Base-by-base conservation (phyloP, 2,113 vertebrate genomes). In the Chlorocebus sabaeus region DNA sequence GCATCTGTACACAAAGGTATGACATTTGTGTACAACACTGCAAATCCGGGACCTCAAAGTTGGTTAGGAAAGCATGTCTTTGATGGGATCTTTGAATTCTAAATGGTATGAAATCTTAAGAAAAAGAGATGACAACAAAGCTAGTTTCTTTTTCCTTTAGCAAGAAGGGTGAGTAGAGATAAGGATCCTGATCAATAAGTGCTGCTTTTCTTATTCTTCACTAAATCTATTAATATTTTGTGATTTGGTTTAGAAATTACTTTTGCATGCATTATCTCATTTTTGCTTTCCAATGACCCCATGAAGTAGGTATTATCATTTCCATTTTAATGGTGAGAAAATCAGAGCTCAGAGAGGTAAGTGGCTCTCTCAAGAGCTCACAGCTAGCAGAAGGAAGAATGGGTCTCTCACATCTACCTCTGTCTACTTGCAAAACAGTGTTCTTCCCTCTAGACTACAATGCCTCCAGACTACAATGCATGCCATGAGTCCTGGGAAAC, bases 401-500 rank as follows among this genome's bases (percentile, higher is more conserved):
- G 30, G 75, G 64, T 61, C 38, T 70, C 68, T 95, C 55, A 55
- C 18, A 43, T 27, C n/a, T 48, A 87, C 78, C 81, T 68, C 88
- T 48, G 73, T 20, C 64, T 78, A 57, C 80, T 79, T 88, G 50
- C 67, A 84, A 14, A 82, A 23, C n/a, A 2, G 1, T 25, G 55
- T 83, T 23, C 80, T 79, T 73, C 90, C 81, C 25, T 75, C 20
- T 8, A 86, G 73, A 83, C 35, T 12, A 27, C 67, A 55, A 45
- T 3, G 20, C 35, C 68, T 52, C 90, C 30, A 50, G 48, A 50
- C 48, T 50, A 50, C 13, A 50, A 0, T 50, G 57, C 57, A 0
- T n/a, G 79, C 57, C 84, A 20, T 13, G 59, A 68, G 88, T 48
- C 94, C 85, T 97, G 96, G 93, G 89, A 97, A 98, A 96, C 23